Base-by-base conservation (phyloP, 2,113 vertebrate genomes). In the Zingel zingel region DNA sequence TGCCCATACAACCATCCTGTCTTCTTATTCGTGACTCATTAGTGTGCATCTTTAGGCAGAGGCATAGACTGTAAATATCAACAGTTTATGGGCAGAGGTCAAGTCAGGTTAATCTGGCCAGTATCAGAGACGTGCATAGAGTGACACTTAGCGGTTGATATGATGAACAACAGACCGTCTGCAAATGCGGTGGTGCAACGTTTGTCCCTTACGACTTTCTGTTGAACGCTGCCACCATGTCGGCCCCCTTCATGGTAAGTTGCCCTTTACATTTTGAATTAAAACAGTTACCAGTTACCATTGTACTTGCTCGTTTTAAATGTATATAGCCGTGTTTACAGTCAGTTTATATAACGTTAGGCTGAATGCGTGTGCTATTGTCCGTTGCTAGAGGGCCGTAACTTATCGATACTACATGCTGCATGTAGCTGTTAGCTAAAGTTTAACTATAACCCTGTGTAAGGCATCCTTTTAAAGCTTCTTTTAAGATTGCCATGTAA, bases 171-270 rank as follows among this genome's bases (percentile, higher is more conserved):
- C 78, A 64, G 4, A 2, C 12, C 0, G 3, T 3, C 0, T 0
- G 5, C 10, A 68, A 39, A 87, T 0, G 77, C 86, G 69, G 1
- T 90, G 6, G 3, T 14, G 36, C 13, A 0, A 36, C 0, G 30
- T 92, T 92, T 93, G 94, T 87, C 88, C 85, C 61, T 72, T 4
- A 5, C 53, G 58, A 2, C 50, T 63, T 67, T 6, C 84, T 9
- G 86, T 93, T 2, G 50, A 33, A 75, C 36, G 10, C 15, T 2
- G 39, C 27, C 19, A 77, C 65, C 53, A 96, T 96, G 95, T 89
- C 93, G 4, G 79, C 85, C 0, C 5, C 65, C 76, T 39, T 91
- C 21, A 3, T 59, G 78, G 94, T 95, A 39, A 90, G 90, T 81
- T 73, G 74, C 79, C 85, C 86, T 91, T 86, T 59, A 56, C 0